These are phyloP conservation scores for Myiotriccus ornatus DNA, from an alignment of 2,797 vertebrate genomes.

Conservation along the genomic window DNA sequence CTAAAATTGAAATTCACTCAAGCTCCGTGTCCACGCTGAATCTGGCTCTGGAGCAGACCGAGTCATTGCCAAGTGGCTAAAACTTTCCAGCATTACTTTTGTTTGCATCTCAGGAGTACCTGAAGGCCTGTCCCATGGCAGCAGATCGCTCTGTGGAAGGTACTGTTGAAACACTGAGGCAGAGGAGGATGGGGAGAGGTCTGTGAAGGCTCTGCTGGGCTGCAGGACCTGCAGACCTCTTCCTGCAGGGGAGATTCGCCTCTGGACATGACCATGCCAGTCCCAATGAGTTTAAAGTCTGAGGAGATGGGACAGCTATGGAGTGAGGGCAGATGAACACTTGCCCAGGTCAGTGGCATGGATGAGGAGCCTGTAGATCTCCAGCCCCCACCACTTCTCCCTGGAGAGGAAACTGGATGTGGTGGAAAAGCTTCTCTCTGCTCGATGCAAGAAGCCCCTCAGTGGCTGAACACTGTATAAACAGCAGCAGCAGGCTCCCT, in stretches of 20 bases:
- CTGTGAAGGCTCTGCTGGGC: background rate
- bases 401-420: constrained; percentile 10
- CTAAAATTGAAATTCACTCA: background rate
- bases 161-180: background rate
- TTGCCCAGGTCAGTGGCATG: background rate
- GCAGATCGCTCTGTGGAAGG: background rate
- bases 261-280: background rate
- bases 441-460: constrained; percentile 67
- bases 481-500: constrained; percentile 62
- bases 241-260: background rate
- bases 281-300: background rate
- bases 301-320: background rate
- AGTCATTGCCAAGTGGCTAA: background rate
- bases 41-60: background rate
- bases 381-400: background rate
- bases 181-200: background rate
- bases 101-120: background rate
- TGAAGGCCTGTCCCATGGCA: background rate
- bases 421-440: constrained; percentile 41
- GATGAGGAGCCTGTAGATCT: background rate
- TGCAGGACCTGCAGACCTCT: background rate
- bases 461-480: constrained; percentile 71
- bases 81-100: background rate
- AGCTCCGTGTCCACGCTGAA: background rate
- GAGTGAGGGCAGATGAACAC: background rate